Conservation (phyloP, 2,797 vertebrate species). For the Poecile montanus region DNA sequence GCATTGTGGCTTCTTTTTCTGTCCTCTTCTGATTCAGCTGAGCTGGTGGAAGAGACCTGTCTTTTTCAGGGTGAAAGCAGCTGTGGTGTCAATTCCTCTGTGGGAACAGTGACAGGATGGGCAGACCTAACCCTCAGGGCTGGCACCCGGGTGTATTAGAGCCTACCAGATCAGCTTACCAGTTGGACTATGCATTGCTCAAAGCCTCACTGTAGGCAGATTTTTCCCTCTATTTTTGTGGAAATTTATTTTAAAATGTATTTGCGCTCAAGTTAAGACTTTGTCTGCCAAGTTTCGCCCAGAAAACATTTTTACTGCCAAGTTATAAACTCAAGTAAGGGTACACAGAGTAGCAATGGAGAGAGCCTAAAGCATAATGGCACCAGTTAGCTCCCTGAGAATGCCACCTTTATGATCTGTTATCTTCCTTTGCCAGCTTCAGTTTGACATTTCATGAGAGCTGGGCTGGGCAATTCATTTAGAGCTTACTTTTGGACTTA, state of each 20-base stretch:
- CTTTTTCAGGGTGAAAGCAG: background rate
- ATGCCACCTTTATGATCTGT: constrained; percentile 43
- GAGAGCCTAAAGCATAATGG: constrained; percentile 23
- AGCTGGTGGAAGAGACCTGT: background rate
- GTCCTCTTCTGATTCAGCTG: background rate
- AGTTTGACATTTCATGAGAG: constrained; percentile 48
- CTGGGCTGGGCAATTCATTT: constrained; percentile 49
- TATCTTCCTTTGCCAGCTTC: constrained; percentile 42
- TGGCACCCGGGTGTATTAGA: background rate
- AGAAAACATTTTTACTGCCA: constrained; percentile 61
- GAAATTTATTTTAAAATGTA: constrained; percentile 35
- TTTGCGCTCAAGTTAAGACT: background rate
- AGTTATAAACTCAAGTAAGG: constrained; percentile 23
- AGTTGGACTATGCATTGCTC: background rate
- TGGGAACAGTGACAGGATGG: background rate
- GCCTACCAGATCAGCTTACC: background rate
- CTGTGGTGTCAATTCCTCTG: background rate
- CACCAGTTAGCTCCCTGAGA: constrained; percentile 36
- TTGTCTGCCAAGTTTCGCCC: background rate
- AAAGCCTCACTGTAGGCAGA: background rate
- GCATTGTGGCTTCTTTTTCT: background rate
- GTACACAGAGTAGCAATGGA: background rate
- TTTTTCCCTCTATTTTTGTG: background rate
- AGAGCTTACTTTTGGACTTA: constrained; percentile 56
- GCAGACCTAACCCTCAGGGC: background rate